Evolutionary conservation across 2,113 vertebrate genomes (phyloP), one percentile per base, ranked within the genome.

Genomic region (Colossoma macropomum): DNA sequence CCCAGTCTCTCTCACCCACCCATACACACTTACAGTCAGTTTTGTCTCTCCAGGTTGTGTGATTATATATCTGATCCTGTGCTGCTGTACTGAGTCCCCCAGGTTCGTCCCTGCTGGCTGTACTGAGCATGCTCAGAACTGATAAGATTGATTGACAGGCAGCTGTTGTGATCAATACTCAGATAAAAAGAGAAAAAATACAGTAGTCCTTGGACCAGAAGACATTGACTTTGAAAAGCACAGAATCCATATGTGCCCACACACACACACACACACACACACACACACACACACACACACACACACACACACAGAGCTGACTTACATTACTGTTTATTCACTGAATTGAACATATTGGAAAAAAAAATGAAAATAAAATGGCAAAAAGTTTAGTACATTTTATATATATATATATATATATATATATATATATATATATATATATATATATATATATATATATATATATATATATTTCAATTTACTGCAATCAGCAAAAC

Each of bases 61-160:
- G 85, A 83, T 79, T 88, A 90, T 89, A 88, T 85, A 77, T 73
- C 86, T 81, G 41, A 87, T 88, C 85, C n/a, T 69, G 82, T 83
- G 48, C 80, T 50, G 68, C 80, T 48, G 72, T 86, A 89, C 89
- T 86, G 85, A 54, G 63, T 84, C 84, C 90, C 88, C 85, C 89
- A 79, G 85, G 90, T 88, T 87, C 84, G 90, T 83, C 80, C 83
- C 38, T 71, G 50, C 34, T n/a, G 73, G 27, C 32, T 21, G 52
- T 66, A 82, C 79, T 86, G 89, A 90, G 86, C 89, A 86, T 93
- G 92, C 87, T 88, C 86, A 82, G 88, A 86, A 52, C 79, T 87
- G 93, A 94, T 94, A 93, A 93, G 90, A 92, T 89, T 92, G 91
- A 94, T 89, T 91, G 93, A 90, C 84, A 81, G 89, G 89, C 91